Conservation (phyloP, 2,797 vertebrate species). For the Rhinoraja longicauda region DNA sequence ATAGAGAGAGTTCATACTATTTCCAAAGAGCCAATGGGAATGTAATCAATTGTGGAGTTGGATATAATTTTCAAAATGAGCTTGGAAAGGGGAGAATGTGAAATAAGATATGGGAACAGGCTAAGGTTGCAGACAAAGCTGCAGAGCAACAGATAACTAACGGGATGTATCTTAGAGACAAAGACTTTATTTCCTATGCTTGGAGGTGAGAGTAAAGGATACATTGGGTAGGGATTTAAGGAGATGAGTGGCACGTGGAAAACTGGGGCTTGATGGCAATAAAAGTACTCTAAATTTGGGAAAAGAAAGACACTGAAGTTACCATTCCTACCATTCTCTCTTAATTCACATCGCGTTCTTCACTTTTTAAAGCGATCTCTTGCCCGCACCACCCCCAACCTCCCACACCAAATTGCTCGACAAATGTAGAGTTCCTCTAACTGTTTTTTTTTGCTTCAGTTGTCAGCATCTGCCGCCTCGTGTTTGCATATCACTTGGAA, state of each 20-base stretch:
- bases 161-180: background rate
- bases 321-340: background rate
- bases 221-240: background rate
- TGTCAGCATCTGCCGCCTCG: too few species aligned
- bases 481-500: background rate
- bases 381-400: too few species aligned
- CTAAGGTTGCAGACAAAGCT: background rate
- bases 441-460: too few species aligned
- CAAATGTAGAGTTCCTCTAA: too few species aligned
- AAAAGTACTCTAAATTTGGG: background rate
- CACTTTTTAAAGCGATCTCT: too few species aligned
- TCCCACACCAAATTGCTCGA: too few species aligned
- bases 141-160: background rate
- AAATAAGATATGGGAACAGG: background rate
- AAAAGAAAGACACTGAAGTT: background rate
- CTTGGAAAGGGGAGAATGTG: background rate
- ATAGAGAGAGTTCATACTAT: background rate
- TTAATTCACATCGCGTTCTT: background rate
- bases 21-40: background rate
- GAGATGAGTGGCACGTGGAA: background rate
- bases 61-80: background rate
- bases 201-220: background rate
- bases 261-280: background rate
- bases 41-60: background rate
- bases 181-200: background rate